Evolutionary conservation across 2,888 invertebrate species (phyloP), one percentile per base, ranked within the genome.

Genomic region (Gnatocerus cornutus): DNA sequence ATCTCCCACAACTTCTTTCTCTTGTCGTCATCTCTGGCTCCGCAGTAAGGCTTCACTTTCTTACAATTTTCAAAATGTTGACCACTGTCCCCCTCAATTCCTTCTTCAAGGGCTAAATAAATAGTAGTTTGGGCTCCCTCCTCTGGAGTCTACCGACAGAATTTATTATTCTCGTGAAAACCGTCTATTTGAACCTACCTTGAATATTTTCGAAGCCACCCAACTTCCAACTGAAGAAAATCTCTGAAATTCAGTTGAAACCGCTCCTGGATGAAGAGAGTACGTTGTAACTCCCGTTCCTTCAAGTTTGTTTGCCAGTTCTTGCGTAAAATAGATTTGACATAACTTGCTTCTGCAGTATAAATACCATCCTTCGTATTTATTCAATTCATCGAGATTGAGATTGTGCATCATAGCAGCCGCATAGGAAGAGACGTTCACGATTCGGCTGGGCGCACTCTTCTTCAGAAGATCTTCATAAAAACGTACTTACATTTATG

Each of bases 221-320:
- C 9, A 58, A 33, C 27, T 53, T 6, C 16, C n/a, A 29, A 33
- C 33, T 4, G 4, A 3, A 3, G 43, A 43, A 10, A 9, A n/a
- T n/a, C 21, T 14, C 16, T 21, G 21, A 43, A 43, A 14, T 16
- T 58, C 58, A 10, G 58, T 58, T 0, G 9, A 33, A 5, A 79
- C 75, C 5, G 68, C 76, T 27, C 81, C 81, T 9, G 81, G 81
- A 74, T 82, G 80, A 8, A 79, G 33, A 4, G 76, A 73, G 58
- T 79, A 79, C 1, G 74, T 74, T 3, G 74, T 76, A 0, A 80
- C 75, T 9, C 71, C 72, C 39, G 65, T 71, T 29, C 72, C 75
- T 12, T 62, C 37, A 3, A 76, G 55, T 53, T 59, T 62, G 8
- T 52, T 55, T n/a, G 73, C 73, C 16, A 76, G 53, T 68, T 75